Percentiles rank a stretch among this genome's conserved stretches.
phyloP scores from a whole-genome alignment of 1,140 invertebrate genomes.

The Drosophila pectinifera region DNA sequence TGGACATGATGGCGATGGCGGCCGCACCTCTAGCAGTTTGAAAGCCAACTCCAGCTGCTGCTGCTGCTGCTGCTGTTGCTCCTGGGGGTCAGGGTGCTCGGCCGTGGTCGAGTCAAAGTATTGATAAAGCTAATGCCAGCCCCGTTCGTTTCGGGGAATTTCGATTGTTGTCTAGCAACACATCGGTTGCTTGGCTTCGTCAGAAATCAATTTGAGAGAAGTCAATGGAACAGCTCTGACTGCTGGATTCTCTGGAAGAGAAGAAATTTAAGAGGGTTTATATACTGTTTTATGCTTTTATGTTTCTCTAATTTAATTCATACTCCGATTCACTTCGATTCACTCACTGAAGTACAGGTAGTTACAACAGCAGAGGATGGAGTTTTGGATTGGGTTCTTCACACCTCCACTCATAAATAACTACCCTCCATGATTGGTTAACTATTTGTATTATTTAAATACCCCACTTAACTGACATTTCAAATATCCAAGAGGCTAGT shows the following conservation, averaged over 20 bases:
- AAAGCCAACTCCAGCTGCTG: neutral
- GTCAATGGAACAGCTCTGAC: conserved; percentile 3
- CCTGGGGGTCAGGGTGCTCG: neutral
- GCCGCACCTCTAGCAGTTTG: neutral
- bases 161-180: conserved; percentile 60
- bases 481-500: neutral
- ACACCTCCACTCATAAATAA: too few species aligned
- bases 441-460: neutral
- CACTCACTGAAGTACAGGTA: too few species aligned
- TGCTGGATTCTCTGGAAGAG: neutral
- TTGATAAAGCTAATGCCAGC: conserved; percentile 40
- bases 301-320: too few species aligned
- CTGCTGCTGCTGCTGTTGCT: neutral
- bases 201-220: neutral
- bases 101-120: conserved; percentile 2
- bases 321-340: too few species aligned
- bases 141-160: conserved; percentile 13
- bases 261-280: neutral
- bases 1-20: conserved; percentile 7
- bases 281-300: neutral
- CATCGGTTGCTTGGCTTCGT: conserved; percentile 53
- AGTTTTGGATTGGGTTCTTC: neutral
- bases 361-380: neutral
- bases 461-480: neutral
- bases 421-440: neutral